Base-by-base conservation (phyloP, 2,797 vertebrate genomes). In the Dendrocincla tyrannina region DNA sequence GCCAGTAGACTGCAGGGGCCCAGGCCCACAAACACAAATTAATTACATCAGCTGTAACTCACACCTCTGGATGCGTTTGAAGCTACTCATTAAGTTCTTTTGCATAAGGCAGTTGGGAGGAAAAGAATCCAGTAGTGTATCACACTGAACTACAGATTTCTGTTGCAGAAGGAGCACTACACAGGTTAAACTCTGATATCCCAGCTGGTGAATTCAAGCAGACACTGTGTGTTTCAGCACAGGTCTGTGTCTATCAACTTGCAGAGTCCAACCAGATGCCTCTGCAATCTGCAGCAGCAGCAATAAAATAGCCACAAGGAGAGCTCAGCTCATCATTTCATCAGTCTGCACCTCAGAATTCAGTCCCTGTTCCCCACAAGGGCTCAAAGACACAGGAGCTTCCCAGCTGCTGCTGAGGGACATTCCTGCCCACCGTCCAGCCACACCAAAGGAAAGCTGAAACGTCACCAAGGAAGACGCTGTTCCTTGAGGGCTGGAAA, bases 31-130 rank as follows among this genome's bases (percentile, higher is more conserved):
- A 84, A 93, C 70, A 82, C 50, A 75, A 80, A 95, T 94, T 96
- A 96, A 97, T 95, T 96, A 96, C 85, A 88, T 78, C 91, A 94
- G 69, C 85, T 81, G 76, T 84, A 96, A 92, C 91, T 96, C 92
- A 95, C 95, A 94, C 91, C 76, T 92, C 73, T 39, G 58, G 44
- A 49, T 66, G 63, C 39, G 59, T 93, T 76, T 73, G 79, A 90
- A 90, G 76, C 4, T 2, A 78, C 44, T 62, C 1, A 2, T 81
- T 68, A 84, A 87, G 27, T 35, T 19, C 37, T 95, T 95, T 82
- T 73, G 52, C 39, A 22, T 56, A 91, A 79, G 15, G 60, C 27
- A 55, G 23, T 3, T 72, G 14, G 9, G 60, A 42, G 39, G 10
- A 3, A 30, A 30, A 25, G 3, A 27, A 44, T 7, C 70, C 9